These are phyloP conservation scores for Antrozous pallidus DNA, from an alignment of 2,797 vertebrate genomes.

Conservation along the genomic window DNA sequence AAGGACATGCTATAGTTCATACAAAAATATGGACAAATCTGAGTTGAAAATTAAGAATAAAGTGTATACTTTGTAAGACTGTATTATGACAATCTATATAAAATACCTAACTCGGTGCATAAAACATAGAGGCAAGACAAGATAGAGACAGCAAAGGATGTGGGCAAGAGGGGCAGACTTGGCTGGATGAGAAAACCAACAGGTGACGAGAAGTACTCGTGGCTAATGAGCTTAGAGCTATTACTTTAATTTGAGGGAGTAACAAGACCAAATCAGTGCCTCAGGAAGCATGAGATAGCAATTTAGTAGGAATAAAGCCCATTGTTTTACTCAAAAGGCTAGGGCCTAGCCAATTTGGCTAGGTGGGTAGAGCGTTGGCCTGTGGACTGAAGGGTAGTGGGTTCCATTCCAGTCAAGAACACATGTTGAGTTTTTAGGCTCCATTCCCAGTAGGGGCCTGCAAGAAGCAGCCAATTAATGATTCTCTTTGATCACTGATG, in stretches of 20 bases:
- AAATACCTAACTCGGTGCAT: background rate
- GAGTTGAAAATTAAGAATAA: background rate
- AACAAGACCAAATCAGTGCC: background rate
- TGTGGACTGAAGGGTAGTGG: too few relatives aligned
- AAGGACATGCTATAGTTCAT: background rate
- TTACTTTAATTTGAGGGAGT: background rate
- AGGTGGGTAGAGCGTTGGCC: too few relatives aligned
- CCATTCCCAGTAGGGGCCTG: too few relatives aligned
- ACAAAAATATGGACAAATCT: background rate
- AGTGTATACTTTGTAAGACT: background rate
- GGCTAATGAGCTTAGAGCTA: background rate
- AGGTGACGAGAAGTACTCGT: background rate
- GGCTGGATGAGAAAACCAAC: background rate
- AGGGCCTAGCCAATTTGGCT: too few relatives aligned
- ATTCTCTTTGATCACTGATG: too few relatives aligned
- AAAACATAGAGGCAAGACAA: background rate
- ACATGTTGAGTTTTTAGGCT: too few relatives aligned
- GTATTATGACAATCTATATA: background rate
- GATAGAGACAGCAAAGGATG: accelerated
- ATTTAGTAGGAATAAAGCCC: background rate
- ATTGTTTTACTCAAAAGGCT: background rate
- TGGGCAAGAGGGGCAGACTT: accelerated
- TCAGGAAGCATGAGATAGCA: background rate
- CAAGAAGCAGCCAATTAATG: too few relatives aligned
- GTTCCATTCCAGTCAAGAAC: too few relatives aligned